Conservation (phyloP, 2,888 invertebrate species). For the Sepioteuthis lessoniana region DNA sequence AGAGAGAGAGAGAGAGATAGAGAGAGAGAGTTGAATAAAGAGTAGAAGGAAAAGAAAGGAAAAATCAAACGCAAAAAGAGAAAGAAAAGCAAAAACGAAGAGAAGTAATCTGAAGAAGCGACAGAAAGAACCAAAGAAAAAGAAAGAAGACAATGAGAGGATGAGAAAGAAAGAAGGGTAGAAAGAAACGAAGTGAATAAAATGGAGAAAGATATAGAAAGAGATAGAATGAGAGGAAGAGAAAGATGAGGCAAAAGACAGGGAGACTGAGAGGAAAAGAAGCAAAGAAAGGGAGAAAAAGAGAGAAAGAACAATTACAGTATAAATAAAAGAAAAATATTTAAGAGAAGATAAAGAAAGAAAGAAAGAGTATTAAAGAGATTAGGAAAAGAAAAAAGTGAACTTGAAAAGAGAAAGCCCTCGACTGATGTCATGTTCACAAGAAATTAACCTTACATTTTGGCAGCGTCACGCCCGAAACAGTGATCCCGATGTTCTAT, state of each 20-base stretch:
- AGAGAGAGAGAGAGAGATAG: no score
- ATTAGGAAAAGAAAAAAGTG: neutral
- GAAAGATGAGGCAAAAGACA: no score
- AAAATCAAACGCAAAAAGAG: neutral
- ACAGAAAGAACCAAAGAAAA: neutral
- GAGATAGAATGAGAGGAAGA: no score
- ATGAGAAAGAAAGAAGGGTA: neutral
- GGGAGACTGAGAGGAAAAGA: no score
- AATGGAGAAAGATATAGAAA: neutral
- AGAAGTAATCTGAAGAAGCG: neutral
- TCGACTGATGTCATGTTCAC: no score
- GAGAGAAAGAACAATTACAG: no score
- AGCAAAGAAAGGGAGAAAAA: no score
- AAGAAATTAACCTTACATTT: no score
- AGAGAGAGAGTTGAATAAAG: neutral
- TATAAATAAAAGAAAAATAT: neutral
- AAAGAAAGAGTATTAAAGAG: neutral
- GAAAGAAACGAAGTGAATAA: neutral
- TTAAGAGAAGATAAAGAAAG: neutral
- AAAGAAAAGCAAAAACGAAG: neutral
- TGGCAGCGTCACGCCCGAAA: no score
- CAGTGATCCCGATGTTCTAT: no score
- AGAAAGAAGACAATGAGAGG: no score
- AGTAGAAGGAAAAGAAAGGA: neutral
- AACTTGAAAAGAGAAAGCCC: neutral